Percentiles rank a stretch among this genome's conserved stretches.
Conservation (phyloP, 2,113 vertebrate species). For the Mormyrus lacerda region DNA sequence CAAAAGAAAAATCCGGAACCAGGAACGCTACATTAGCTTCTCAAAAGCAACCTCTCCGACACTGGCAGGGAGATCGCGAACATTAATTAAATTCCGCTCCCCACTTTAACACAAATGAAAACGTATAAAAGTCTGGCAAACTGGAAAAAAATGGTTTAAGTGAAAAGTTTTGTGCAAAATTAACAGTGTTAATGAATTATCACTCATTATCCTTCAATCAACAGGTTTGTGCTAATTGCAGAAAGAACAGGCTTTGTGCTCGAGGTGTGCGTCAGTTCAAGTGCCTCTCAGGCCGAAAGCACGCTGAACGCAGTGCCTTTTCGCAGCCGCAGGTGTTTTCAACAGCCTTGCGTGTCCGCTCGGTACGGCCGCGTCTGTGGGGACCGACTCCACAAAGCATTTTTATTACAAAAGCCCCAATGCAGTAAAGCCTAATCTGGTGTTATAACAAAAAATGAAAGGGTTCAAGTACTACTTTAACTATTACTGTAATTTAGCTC, state of each 20-base stretch:
- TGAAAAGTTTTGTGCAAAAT: constrained; percentile 48
- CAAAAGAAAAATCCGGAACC: not conserved
- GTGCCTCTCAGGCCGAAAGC: constrained; percentile 51
- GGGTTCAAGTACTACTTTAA: constrained; percentile 1
- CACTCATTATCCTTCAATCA: constrained; percentile 69
- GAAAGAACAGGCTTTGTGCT: constrained; percentile 60
- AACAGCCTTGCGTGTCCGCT: constrained; percentile 11
- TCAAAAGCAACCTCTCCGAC: not conserved
- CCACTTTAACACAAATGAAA: not conserved
- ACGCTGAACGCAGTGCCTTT: constrained; percentile 33
- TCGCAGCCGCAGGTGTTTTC: constrained; percentile 59
- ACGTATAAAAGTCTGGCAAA: constrained; percentile 12
- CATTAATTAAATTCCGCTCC: constrained; percentile 4
- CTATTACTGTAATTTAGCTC: not conserved
- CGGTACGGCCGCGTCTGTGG: not conserved
- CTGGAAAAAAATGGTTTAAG: constrained; percentile 30
- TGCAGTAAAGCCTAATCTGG: not conserved
- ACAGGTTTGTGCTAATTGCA: constrained; percentile 67
- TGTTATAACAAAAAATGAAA: not conserved
- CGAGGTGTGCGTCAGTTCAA: constrained; percentile 49
- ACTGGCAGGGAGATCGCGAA: not conserved
- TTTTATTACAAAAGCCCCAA: not conserved
- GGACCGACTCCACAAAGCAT: not conserved
- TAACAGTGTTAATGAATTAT: constrained; percentile 66
- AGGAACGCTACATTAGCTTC: not conserved